These are phyloP conservation scores for Rhagophthalmus giganteus DNA, from an alignment of 2,888 invertebrate species.

Conservation along the genomic window DNA sequence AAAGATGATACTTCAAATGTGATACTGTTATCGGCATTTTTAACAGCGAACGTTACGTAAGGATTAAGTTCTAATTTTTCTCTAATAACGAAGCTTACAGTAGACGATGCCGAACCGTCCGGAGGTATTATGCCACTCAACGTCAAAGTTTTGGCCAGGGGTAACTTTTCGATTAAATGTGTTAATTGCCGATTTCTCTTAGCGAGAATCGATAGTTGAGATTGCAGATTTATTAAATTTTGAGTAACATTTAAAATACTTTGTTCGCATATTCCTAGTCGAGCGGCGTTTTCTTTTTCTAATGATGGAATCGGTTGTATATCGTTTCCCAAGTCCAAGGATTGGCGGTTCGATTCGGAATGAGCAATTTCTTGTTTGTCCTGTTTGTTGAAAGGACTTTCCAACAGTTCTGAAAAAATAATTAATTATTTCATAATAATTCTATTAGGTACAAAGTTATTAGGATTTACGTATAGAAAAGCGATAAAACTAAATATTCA, in stretches of 20 bases:
- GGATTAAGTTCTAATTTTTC: constrained; percentile 38
- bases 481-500: no score
- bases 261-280: no score
- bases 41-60: constrained; percentile 33
- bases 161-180: constrained; percentile 19
- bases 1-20: constrained; percentile 38
- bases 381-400: no score
- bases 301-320: no score
- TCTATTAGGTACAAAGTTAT: no score
- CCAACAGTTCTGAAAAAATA: no score
- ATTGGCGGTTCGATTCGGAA: no score
- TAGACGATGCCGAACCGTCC: constrained; percentile 25
- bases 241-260: constrained; percentile 1
- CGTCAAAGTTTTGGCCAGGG: constrained; percentile 26
- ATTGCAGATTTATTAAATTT: not conserved
- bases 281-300: no score
- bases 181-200: not conserved
- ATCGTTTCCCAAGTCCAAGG: no score
- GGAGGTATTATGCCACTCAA: constrained; percentile 32
- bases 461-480: no score
- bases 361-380: no score
- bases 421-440: no score
- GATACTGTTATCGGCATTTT: constrained; percentile 37
- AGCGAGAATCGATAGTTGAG: not conserved
- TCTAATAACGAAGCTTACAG: constrained; percentile 36